Percentiles rank a stretch among this genome's conserved stretches.
Conservation (phyloP, 2,888 invertebrate genomes). For the Psococerastis gibbosa region DNA sequence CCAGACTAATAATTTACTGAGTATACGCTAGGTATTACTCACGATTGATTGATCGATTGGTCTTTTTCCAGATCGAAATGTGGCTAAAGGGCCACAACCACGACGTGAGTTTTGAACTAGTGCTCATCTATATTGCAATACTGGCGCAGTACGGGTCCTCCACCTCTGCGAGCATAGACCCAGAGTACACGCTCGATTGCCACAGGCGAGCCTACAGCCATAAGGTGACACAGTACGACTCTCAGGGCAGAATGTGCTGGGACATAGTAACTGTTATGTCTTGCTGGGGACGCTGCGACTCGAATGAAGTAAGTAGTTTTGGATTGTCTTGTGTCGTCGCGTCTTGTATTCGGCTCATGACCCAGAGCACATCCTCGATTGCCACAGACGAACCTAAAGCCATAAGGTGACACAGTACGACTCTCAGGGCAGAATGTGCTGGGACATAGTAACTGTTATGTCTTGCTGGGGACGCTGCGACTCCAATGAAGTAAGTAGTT, state of each 20-base stretch:
- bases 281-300: slow-evolving; percentile 69
- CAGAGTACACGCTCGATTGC: slow-evolving; percentile 39
- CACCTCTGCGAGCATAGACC: too few relatives aligned
- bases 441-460: slow-evolving; percentile 52
- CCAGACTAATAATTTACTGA: too few relatives aligned
- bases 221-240: slow-evolving; percentile 41
- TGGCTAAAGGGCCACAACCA: too few relatives aligned
- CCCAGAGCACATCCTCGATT: slow-evolving; percentile 35
- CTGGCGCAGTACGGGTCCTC: too few relatives aligned
- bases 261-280: slow-evolving; percentile 54
- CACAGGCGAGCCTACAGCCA: slow-evolving; percentile 45
- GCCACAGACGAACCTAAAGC: slow-evolving; percentile 43
- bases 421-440: slow-evolving; percentile 44
- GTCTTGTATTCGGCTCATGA: too few relatives aligned
- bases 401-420: slow-evolving; percentile 45
- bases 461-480: slow-evolving; percentile 71
- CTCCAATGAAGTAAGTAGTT: slow-evolving; percentile 54
- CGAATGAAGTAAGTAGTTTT: slow-evolving; percentile 44
- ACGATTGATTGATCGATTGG: too few relatives aligned
- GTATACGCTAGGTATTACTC: too few relatives aligned
- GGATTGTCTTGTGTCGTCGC: too few relatives aligned
- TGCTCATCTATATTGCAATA: too few relatives aligned
- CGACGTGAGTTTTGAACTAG: too few relatives aligned
- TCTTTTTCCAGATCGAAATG: too few relatives aligned
- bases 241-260: slow-evolving; percentile 49